These are phyloP conservation scores for Halictus rubicundus DNA, from an alignment of 1,140 invertebrate species.

Conservation along the genomic window DNA sequence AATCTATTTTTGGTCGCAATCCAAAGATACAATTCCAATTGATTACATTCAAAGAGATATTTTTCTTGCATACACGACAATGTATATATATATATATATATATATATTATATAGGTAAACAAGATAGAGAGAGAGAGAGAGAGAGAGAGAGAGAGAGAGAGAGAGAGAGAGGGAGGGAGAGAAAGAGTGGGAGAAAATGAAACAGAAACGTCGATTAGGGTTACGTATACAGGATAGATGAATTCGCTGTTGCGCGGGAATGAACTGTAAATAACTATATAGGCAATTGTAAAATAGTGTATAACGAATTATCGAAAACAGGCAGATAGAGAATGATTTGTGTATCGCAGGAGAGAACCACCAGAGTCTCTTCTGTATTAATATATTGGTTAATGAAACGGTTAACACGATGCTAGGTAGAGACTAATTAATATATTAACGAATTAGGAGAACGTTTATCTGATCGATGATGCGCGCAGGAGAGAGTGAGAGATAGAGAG, in stretches of 20 bases:
- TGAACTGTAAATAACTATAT: conserved; percentile 67
- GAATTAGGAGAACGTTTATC: conserved; percentile 56
- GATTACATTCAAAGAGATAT: conserved; percentile 63
- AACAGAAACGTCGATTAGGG: conserved; percentile 42
- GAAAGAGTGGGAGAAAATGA: conserved; percentile 6
- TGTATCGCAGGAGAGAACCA: conserved; percentile 22
- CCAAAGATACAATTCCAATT: conserved; percentile 65
- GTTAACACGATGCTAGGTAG: conserved; percentile 66
- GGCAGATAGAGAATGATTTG: conserved; percentile 27
- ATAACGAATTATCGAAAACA: conserved; percentile 52
- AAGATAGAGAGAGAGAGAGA: neutral
- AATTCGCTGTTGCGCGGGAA: conserved; percentile 51
- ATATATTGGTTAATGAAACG: conserved; percentile 55
- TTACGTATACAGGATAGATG: conserved; percentile 29
- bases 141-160: no score
- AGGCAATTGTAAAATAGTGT: conserved; percentile 64
- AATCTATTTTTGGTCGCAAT: conserved; percentile 69
- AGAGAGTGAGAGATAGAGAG: no score
- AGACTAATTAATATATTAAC: conserved; percentile 69
- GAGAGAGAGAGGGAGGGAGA: neutral
- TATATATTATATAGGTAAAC: conserved; percentile 35
- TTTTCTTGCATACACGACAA: conserved; percentile 70
- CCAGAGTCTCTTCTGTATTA: conserved; percentile 31
- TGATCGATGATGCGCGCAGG: conserved; percentile 52
- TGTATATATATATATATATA: conserved; percentile 61